Evolutionary conservation across 1,140 invertebrate genomes (phyloP).

Genomic region (Drosophila orosa): DNA sequence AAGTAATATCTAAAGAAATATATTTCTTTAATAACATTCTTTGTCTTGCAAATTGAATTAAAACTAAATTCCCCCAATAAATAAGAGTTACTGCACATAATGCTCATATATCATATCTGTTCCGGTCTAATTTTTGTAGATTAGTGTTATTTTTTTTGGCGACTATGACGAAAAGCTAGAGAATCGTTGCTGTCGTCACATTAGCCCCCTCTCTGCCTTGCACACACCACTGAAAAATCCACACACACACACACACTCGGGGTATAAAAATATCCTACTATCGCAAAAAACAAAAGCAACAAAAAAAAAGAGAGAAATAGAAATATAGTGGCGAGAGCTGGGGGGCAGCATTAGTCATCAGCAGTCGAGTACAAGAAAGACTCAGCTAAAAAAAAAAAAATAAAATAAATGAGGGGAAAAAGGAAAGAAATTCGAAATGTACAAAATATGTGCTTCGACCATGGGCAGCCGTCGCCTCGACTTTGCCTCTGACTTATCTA

Average conservation of each 20-base stretch:
- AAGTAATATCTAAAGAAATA: too few species aligned
- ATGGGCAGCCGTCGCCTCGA: constrained; percentile 43
- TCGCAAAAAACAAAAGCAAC: constrained; percentile 21
- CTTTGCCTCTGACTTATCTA: constrained; percentile 47
- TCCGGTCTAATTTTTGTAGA: constrained; percentile 1
- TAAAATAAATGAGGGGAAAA: constrained; percentile 20
- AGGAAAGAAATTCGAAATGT: constrained; percentile 4
- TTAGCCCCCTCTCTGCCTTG: constrained; percentile 30
- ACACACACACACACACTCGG: neutral
- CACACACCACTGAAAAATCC: neutral
- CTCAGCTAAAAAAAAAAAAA: constrained; percentile 22
- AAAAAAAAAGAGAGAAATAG: constrained; percentile 11
- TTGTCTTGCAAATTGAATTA: too few species aligned
- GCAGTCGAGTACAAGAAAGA: constrained; percentile 13
- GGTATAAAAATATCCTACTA: constrained; percentile 53
- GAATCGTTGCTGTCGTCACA: constrained; percentile 40
- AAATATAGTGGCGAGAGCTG: constrained; percentile 3
- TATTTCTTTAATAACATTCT: neutral
- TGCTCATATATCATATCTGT: neutral
- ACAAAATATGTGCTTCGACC: constrained; percentile 31
- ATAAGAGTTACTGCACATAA: neutral
- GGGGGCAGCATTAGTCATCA: constrained; percentile 42
- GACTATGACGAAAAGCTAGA: constrained; percentile 38
- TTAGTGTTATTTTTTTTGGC: constrained; percentile 21
- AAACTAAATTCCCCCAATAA: too few species aligned